These are phyloP conservation scores for Montipora foliosa DNA, from an alignment of 64 coral and sea anemone species.

Conservation along the genomic window DNA sequence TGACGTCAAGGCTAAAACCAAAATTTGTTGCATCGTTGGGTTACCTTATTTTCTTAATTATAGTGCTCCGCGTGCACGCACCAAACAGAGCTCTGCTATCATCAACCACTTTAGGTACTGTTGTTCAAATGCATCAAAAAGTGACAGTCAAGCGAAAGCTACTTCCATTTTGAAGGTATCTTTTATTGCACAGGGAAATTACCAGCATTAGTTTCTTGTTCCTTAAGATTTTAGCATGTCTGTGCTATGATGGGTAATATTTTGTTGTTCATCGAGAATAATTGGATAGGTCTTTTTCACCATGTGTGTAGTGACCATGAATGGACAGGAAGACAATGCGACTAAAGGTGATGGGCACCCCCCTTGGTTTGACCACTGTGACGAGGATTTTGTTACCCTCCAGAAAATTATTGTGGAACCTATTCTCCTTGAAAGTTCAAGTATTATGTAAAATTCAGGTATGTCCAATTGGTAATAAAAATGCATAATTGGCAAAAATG, in stretches of 20 bases:
- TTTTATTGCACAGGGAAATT: background rate
- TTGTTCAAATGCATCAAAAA: conserved; percentile 26
- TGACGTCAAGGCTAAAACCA: too few species aligned
- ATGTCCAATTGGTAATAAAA: background rate
- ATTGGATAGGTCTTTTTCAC: conserved; percentile 36
- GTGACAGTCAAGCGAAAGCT: background rate
- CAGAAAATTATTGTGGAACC: conserved; percentile 27
- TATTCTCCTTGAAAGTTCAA: conserved; percentile 15
- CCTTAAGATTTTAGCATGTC: too few species aligned
- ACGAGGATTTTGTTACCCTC: conserved; percentile 20
- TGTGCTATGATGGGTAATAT: background rate
- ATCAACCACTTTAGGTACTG: conserved; percentile 58
- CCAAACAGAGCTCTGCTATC: background rate
- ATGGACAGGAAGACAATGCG: background rate
- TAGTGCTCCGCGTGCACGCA: too few species aligned
- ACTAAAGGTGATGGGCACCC: background rate
- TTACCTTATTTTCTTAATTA: too few species aligned
- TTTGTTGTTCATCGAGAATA: background rate
- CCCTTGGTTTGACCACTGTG: conserved; percentile 37
- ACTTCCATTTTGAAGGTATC: background rate
- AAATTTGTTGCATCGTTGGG: too few species aligned
- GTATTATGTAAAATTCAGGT: conserved; percentile 28
- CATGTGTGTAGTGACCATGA: conserved; percentile 46
- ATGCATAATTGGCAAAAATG: background rate
- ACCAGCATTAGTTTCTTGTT: background rate